These are phyloP conservation scores for Datnioides undecimradiatus DNA, from an alignment of 2,113 vertebrate species.

Conservation along the genomic window DNA sequence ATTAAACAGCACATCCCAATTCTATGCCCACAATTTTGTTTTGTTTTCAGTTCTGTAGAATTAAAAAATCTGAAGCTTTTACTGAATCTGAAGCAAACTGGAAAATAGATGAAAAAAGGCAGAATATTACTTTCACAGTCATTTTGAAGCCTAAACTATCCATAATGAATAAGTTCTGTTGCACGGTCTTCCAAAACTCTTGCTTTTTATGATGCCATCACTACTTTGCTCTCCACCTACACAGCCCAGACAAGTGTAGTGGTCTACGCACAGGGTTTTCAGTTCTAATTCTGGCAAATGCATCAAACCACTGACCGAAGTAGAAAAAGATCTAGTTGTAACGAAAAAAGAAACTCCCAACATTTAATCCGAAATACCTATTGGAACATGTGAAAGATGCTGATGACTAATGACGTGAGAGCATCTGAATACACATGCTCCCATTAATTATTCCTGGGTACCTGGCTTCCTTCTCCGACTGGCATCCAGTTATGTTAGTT, in stretches of 20 bases:
- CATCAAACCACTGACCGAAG: background rate
- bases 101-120: background rate
- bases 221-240: background rate
- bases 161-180: background rate
- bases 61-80: background rate
- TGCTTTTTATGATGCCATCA: background rate
- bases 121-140: background rate
- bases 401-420: constrained; percentile 6
- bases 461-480: constrained; percentile 4
- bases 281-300: background rate
- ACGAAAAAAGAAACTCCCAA: background rate
- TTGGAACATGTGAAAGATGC: background rate
- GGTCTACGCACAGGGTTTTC: background rate
- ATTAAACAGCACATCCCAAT: background rate
- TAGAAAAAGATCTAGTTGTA: background rate
- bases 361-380: constrained; percentile 9
- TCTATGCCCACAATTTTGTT: background rate
- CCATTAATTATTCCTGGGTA: constrained; percentile 9
- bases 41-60: background rate
- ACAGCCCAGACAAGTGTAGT: background rate
- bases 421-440: background rate
- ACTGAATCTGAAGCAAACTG: background rate
- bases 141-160: background rate
- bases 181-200: background rate
- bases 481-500: background rate